Evolutionary conservation across 2,113 vertebrate species (phyloP).

Genomic region (Caloenas nicobarica): DNA sequence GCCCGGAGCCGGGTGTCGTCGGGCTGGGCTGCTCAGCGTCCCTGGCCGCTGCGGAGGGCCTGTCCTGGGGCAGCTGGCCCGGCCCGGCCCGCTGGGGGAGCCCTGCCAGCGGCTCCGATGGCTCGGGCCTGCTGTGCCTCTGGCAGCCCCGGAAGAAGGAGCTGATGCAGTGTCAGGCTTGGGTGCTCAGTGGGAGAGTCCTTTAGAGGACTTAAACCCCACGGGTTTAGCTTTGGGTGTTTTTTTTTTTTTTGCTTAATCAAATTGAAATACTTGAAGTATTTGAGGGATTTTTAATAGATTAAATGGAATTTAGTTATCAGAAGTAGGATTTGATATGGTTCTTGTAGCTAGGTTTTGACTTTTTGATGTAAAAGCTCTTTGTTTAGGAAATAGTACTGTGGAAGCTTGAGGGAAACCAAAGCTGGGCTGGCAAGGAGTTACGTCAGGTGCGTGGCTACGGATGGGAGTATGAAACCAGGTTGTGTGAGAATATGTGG

Average conservation of each 20-base stretch:
- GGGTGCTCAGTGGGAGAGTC: background rate
- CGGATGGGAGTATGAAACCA: accelerated
- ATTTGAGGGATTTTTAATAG: conserved; percentile 38
- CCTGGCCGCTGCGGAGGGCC: too few species aligned
- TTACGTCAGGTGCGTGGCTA: accelerated
- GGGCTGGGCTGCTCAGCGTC: background rate
- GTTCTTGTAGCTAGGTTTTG: background rate
- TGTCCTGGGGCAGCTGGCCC: background rate
- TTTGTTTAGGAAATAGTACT: background rate
- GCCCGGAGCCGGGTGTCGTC: background rate
- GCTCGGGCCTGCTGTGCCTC: background rate
- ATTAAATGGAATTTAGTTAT: conserved; percentile 37
- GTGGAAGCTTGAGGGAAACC: background rate
- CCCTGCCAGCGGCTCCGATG: background rate
- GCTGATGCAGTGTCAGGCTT: accelerated
- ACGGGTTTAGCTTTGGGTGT: background rate
- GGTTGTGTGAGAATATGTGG: too few species aligned
- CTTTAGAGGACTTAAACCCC: background rate
- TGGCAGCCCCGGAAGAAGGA: background rate
- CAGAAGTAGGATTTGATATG: background rate
- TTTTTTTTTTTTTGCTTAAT: background rate
- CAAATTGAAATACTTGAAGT: background rate
- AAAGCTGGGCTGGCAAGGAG: accelerated
- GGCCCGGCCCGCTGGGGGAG: background rate
- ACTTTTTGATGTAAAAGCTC: conserved; percentile 6